Evolutionary conservation across 1,140 invertebrate genomes (phyloP).

Genomic region (Drosophila yakuba): DNA sequence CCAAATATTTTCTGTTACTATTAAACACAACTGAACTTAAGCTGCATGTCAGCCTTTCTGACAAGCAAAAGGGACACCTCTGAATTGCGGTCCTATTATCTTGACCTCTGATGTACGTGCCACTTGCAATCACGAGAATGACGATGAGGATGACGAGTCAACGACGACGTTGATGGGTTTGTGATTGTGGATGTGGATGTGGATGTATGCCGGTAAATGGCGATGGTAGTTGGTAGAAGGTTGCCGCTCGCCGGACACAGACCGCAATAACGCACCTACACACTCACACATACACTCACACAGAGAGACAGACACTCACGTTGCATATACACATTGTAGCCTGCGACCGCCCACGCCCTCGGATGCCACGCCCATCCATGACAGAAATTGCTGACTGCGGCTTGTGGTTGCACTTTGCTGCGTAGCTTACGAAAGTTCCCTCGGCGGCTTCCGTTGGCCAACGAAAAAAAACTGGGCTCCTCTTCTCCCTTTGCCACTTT

Average conservation of each 20-base stretch:
- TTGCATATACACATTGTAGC: slow-evolving; percentile 32
- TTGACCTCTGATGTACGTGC: slow-evolving; percentile 25
- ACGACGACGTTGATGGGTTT: slow-evolving; percentile 56
- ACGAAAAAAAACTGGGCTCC: slow-evolving; percentile 6
- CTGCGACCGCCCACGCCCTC: slow-evolving; percentile 11
- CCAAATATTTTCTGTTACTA: not conserved
- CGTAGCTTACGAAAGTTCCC: slow-evolving; percentile 76
- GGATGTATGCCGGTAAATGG: slow-evolving; percentile 28
- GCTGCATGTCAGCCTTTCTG: not conserved
- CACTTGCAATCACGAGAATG: slow-evolving; percentile 43
- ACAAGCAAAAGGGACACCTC: not conserved
- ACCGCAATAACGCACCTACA: slow-evolving; percentile 38
- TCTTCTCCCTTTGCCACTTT: slow-evolving; percentile 3
- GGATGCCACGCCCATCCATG: slow-evolving; percentile 55
- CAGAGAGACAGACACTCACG: not conserved
- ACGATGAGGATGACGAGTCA: slow-evolving; percentile 47
- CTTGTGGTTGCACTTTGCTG: slow-evolving; percentile 63
- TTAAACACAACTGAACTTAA: not conserved
- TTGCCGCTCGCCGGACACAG: slow-evolving; percentile 55
- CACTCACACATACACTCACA: slow-evolving; percentile 26
- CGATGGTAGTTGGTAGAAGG: slow-evolving; percentile 16
- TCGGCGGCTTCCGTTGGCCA: slow-evolving; percentile 69
- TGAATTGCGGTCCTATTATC: slow-evolving; percentile 3
- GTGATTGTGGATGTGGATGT: slow-evolving; percentile 59
- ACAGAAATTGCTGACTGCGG: slow-evolving; percentile 73